These are phyloP conservation scores for Anthonomus grandis DNA, from an alignment of 1,140 invertebrate species.

Conservation along the genomic window DNA sequence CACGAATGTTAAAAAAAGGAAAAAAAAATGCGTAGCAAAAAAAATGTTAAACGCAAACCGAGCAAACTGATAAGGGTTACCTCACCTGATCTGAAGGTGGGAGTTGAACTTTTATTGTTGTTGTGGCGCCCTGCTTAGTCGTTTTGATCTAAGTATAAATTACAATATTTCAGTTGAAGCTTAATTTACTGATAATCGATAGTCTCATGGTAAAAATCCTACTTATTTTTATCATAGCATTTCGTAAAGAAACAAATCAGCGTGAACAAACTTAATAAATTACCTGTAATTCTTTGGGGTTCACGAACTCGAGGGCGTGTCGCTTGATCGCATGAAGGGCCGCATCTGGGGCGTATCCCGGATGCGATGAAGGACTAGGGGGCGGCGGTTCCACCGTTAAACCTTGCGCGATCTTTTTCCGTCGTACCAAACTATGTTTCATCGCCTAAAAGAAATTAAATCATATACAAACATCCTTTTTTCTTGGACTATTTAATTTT, in stretches of 20 bases:
- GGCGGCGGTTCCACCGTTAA: constrained; percentile 56
- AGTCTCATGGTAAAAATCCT: too few relatives aligned
- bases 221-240: too few relatives aligned
- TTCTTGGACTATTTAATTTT: too few relatives aligned
- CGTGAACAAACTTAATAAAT: too few relatives aligned
- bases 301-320: constrained; percentile 86
- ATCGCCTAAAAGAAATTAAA: constrained; percentile 55
- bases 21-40: constrained; percentile 30
- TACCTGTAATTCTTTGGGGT: constrained; percentile 85
- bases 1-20: constrained; percentile 26
- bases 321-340: constrained; percentile 92
- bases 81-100: constrained; percentile 61
- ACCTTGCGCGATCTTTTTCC: constrained; percentile 63
- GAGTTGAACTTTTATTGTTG: constrained; percentile 55
- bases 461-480: too few relatives aligned
- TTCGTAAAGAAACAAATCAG: too few relatives aligned
- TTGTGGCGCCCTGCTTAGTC: constrained; percentile 56
- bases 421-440: constrained; percentile 57
- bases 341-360: constrained; percentile 75
- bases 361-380: constrained; percentile 51
- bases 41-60: constrained; percentile 19
- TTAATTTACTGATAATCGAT: too few relatives aligned
- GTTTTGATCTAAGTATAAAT: constrained; percentile 47
- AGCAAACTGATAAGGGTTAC: too few relatives aligned
- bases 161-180: constrained; percentile 12